Percentiles rank a stretch among this genome's conserved stretches.
These are phyloP conservation scores for Callorhinus ursinus DNA, from an alignment of 2,113 vertebrate species.

Conservation along the genomic window DNA sequence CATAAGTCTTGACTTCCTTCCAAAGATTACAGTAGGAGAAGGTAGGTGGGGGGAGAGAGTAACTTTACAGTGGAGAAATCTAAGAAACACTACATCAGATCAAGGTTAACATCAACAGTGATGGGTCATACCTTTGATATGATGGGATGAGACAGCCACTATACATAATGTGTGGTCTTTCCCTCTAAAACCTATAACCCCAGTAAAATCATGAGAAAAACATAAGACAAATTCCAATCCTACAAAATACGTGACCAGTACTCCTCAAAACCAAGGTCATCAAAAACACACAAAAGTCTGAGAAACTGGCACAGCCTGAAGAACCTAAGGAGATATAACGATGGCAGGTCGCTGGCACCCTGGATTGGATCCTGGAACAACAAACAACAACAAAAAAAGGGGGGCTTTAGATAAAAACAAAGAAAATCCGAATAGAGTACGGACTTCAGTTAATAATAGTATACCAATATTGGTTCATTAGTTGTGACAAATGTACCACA, in stretches of 20 bases:
- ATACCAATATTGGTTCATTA: neutral
- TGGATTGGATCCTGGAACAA: neutral
- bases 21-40: neutral
- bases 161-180: neutral
- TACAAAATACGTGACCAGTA: neutral
- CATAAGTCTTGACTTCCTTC: neutral
- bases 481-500: neutral
- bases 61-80: neutral
- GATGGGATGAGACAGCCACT: neutral
- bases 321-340: neutral
- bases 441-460: neutral
- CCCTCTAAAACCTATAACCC: neutral
- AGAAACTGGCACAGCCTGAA: neutral
- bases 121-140: neutral
- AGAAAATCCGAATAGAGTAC: neutral
- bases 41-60: neutral
- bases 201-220: neutral
- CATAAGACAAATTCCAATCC: neutral
- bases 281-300: neutral
- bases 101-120: neutral
- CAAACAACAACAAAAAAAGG: neutral
- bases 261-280: neutral
- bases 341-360: neutral
- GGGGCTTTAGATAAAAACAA: neutral
- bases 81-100: neutral